Base-by-base conservation (phyloP, 2,113 vertebrate genomes). In the Gobio gobio region DNA sequence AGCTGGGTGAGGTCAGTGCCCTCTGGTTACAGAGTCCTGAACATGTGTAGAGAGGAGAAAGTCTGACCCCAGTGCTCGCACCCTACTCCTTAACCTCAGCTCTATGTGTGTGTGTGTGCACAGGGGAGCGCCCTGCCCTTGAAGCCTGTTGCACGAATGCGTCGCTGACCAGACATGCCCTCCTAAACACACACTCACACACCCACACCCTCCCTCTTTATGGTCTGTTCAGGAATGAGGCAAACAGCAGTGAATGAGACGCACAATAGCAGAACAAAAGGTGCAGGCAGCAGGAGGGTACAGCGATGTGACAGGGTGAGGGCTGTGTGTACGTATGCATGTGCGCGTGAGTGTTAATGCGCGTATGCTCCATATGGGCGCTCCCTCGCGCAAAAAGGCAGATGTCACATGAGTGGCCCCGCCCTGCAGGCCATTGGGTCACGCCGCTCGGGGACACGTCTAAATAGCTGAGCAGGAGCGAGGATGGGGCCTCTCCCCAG, bases 321-420 rank as follows among this genome's bases (percentile, higher is more conserved):
- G 82, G 78, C 76, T 74, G 66, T 79, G 72, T 83, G 78, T 83
- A 84, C 83, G 82, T 86, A 85, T 86, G 83, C 82, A 51, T 87
- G 83, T 58, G 59, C 29, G 58, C 49, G 45, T 49, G 56, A 79
- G 86, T 76, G 68, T 85, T 74, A 86, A 83, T 56, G 87, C 85
- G 66, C 66, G 82, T 75, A 79, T 85, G 90, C 87, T 93, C 93
- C 94, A 94, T 94, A 93, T 94, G 94, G 93, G 91, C 87, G 80
- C 78, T 64, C 85, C 63, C 89, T 73, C 85, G 63, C 72, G 72
- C 86, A 94, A 91, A 93, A 91, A 93, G 93, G 93, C 95, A 95
- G 94, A 94, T 95, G 94, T 94, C 94, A 95, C 91, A 94, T 94
- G 90, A 92, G 93, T 93, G 90, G 81, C 91, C 90, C 88, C 90